Conservation (phyloP, 2,888 invertebrate genomes). For the Acrobasis suavella region DNA sequence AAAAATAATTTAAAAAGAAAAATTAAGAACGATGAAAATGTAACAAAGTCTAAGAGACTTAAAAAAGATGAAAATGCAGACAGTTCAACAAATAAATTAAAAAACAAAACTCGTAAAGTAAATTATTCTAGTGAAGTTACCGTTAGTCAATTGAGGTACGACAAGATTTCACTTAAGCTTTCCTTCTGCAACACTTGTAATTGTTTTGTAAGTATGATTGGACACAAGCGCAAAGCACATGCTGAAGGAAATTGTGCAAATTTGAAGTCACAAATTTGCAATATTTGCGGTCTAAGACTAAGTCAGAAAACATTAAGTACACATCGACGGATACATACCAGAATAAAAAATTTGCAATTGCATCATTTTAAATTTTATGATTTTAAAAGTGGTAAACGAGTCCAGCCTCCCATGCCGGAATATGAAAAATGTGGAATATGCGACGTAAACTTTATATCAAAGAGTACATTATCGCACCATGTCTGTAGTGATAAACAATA, state of each 20-base stretch:
- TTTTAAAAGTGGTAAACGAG: constrained; percentile 45
- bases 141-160: not conserved
- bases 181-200: constrained; percentile 55
- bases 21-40: not conserved
- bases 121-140: not conserved
- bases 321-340: constrained; percentile 50
- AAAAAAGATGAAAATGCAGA: not conserved
- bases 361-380: constrained; percentile 58
- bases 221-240: constrained; percentile 42
- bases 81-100: not conserved
- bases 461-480: constrained; percentile 44
- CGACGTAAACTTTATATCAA: constrained; percentile 51
- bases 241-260: constrained; percentile 43
- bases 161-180: constrained; percentile 27
- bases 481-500: constrained; percentile 46
- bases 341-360: constrained; percentile 43
- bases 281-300: constrained; percentile 57
- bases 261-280: constrained; percentile 46
- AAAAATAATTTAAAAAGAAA: constrained; percentile 10
- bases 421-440: constrained; percentile 58
- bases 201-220: constrained; percentile 45
- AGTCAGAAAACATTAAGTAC: constrained; percentile 40
- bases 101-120: not conserved
- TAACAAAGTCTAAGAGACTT: not conserved
- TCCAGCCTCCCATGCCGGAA: constrained; percentile 56